Evolutionary conservation across 2,888 invertebrate species (phyloP), one percentile per base, ranked within the genome.

Genomic region (Melanostoma mellinum): DNA sequence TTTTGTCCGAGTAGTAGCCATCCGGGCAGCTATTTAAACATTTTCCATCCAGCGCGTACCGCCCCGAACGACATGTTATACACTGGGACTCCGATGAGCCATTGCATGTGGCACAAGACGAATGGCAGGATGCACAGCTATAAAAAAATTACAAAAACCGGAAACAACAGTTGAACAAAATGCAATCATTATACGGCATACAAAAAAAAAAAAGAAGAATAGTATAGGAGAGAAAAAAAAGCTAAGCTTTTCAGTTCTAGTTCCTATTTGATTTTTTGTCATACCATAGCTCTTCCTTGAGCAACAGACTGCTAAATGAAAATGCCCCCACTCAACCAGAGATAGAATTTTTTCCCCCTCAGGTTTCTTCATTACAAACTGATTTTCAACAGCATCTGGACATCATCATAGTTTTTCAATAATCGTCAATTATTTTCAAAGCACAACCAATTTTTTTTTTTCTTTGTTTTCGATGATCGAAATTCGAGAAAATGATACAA

Each of bases 51-150:
- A 94, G 92, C 77, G 95, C 93, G 89, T 94, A 96, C 79, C 93
- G 93, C 60, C 95, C 95, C 44, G 94, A 92, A 80, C 94, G 94
- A 91, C 97, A 97, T 9, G 95, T 94, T 87, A 97, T 95, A 91
- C 97, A 97, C 88, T 96, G 95, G 33, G 94, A 93, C 87, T 95
- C 95, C 40, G 94, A 94, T 10, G 95, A 94, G 38, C 96, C 97
- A 86, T 94, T 94, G 90, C 97, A 97, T 33, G 96, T 95, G 88
- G 95, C 95, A 90, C 97, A 97, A 33, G 95, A 93, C 61, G 94
- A 91, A 91, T 97, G 96, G 89, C 97, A 97, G 61, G 94, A 93
- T 42, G 94, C 94, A 90, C 97, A 97, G 88, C 95, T 95, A 87
- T 3, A 87, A 73, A 65, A 67, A 65, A 55, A 42, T 44, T 10